Evolutionary conservation across 1,140 invertebrate species (phyloP).

Genomic region (Homalodisca vitripennis): DNA sequence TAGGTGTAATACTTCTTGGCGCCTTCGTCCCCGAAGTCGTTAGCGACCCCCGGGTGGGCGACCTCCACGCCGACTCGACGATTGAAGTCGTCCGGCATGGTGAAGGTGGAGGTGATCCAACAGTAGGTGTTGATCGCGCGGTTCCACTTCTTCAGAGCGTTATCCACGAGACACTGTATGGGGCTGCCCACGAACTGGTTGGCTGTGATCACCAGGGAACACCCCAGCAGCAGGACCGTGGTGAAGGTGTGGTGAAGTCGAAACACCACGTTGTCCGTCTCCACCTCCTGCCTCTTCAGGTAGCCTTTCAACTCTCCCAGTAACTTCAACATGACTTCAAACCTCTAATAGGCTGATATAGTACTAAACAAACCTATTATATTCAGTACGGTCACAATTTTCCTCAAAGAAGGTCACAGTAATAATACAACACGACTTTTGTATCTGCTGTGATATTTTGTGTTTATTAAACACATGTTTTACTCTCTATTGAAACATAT

Average conservation of each 20-base stretch:
- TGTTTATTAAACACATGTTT: no score
- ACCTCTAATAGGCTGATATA: no score
- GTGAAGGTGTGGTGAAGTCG: conserved; percentile 37
- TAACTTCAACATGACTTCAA: conserved; percentile 6
- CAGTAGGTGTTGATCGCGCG: conserved; percentile 85
- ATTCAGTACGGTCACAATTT: no score
- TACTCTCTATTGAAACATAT: no score
- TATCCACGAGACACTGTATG: conserved; percentile 61
- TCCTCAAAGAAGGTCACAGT: no score
- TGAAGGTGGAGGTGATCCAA: conserved; percentile 92
- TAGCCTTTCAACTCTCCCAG: conserved; percentile 9
- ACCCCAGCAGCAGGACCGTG: conserved; percentile 55
- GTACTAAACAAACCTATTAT: no score
- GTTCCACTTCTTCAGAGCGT: conserved; percentile 63
- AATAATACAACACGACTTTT: no score
- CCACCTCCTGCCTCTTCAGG: neutral
- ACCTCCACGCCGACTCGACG: conserved; percentile 77
- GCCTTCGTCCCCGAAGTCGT: conserved; percentile 69
- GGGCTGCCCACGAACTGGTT: conserved; percentile 62
- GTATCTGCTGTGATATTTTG: no score
- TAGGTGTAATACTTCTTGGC: conserved; percentile 81
- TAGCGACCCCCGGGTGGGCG: conserved; percentile 77
- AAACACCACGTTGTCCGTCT: conserved; percentile 10
- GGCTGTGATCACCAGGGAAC: conserved; percentile 55
- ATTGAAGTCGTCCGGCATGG: conserved; percentile 75